These are phyloP conservation scores for Dinoponera quadriceps DNA, from an alignment of 1,140 invertebrate genomes.

Conservation along the genomic window DNA sequence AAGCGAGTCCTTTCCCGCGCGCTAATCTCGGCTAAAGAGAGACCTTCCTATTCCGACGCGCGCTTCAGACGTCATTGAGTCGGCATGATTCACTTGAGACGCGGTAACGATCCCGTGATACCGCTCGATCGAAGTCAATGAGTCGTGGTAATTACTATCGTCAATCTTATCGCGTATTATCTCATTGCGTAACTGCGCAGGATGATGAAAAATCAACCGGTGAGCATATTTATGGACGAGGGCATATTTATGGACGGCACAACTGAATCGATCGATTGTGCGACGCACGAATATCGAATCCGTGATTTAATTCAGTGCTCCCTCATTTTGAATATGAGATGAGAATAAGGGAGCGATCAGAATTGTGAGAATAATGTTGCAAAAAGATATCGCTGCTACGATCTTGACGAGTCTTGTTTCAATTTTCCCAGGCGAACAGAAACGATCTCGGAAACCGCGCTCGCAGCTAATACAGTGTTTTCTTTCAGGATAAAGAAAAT, in stretches of 20 bases:
- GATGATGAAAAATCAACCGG: background rate
- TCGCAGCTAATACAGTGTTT: too few relatives aligned
- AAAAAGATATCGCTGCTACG: background rate
- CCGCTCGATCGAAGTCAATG: background rate
- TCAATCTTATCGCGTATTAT: background rate
- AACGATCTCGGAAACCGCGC: too few relatives aligned
- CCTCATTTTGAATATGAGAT: background rate
- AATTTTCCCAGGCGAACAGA: too few relatives aligned
- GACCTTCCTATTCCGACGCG: background rate
- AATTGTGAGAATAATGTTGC: conserved; percentile 8
- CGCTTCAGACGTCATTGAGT: conserved; percentile 2
- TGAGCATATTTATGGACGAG: too few relatives aligned
- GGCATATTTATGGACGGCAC: background rate
- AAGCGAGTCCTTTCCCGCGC: conserved; percentile 32
- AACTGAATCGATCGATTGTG: too few relatives aligned
- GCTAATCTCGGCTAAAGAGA: background rate
- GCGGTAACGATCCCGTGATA: conserved; percentile 10
- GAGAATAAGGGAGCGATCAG: too few relatives aligned
- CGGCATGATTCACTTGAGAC: conserved; percentile 27
- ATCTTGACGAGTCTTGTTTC: too few relatives aligned
- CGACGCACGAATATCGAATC: background rate
- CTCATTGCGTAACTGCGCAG: background rate
- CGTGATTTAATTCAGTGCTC: background rate
- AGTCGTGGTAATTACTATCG: conserved; percentile 6
- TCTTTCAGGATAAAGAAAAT: too few relatives aligned